Percentiles rank a stretch among this genome's conserved stretches.
These are phyloP conservation scores for Julus scandinavius DNA, from an alignment of 2,888 invertebrate species.

Conservation along the genomic window DNA sequence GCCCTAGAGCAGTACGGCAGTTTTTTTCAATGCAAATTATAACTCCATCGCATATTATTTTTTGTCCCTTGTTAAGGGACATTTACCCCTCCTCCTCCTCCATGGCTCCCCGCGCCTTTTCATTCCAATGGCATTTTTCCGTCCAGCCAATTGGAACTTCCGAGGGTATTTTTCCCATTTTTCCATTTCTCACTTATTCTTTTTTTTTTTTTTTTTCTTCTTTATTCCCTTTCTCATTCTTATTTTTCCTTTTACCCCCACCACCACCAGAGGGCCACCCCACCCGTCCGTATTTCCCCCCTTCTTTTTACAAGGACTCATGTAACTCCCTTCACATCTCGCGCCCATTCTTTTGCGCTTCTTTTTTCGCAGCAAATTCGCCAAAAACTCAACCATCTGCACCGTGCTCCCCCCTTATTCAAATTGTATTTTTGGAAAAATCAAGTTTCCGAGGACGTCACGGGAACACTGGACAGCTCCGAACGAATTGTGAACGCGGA, in stretches of 20 bases:
- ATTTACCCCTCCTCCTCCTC: not conserved
- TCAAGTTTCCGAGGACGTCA: not conserved
- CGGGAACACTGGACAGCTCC: not conserved
- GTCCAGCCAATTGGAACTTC: not conserved
- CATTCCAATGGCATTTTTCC: not conserved
- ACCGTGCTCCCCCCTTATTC: not conserved
- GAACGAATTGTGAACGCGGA: not conserved
- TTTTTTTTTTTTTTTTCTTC: not conserved
- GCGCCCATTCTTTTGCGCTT: not conserved
- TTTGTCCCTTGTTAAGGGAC: not conserved
- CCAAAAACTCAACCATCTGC: conserved; percentile 1
- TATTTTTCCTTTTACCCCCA: not conserved
- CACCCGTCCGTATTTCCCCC: not conserved
- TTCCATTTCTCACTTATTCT: too few relatives aligned
- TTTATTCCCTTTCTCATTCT: conserved; percentile 1
- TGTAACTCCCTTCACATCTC: not conserved
- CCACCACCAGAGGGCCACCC: not conserved
- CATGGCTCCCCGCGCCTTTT: not conserved
- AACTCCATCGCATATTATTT: not conserved
- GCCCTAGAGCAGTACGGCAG: not conserved
- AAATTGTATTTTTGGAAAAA: not conserved
- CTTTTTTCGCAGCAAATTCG: not conserved
- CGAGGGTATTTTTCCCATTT: not conserved
- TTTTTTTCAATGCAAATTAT: not conserved
- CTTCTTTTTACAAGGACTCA: conserved; percentile 1